Base-by-base conservation (phyloP, 2,888 invertebrate species). In the Pseudococcus viburni region DNA sequence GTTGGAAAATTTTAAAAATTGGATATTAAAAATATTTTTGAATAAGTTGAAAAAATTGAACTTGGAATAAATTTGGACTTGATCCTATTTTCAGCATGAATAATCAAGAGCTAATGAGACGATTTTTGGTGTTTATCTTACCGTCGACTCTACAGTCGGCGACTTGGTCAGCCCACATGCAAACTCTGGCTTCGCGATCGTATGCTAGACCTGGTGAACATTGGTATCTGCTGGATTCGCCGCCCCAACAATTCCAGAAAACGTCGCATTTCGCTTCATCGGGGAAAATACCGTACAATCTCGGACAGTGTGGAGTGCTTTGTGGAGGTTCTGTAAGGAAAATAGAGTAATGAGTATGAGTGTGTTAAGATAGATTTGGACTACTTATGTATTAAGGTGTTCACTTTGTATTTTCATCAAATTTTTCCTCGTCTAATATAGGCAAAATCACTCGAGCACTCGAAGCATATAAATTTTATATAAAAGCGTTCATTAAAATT, bases 231-330 rank as follows among this genome's bases (percentile, higher is more conserved):
- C 97, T 97, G 7, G 97, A 95, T 92, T 98, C 97, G 87, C 98
- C 98, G 93, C 97, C 97, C 97, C 98, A 98, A 92, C 98, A 98
- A 93, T 97, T 97, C 96, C 97, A 98, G 95, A 98, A 98, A 19
- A 96, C 96, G 92, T 97, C 96, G 92, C 98, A 98, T 92, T 97
- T 96, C 90, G 93, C 93, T 88, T 95, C 96, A 91, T 98, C 97
- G 90, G 97, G 93, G 94, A 97, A 98, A 93, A 98, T 97, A 91
- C 98, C 98, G 92, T 97, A 98, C 90, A 98, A 93, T 89, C 97
- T 94, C 83, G 95, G 92, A 92, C 98, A 98, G 92, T 98, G 96
- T 15, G 96, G 94, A 22, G 97, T 95, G 89, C 95, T 92, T 91
- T 97, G 95, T 91, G 98, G 94, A 48, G 97, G 96, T 92, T 98